Evolutionary conservation across 2,113 vertebrate genomes (phyloP).

Genomic region (Mustela nigripes): DNA sequence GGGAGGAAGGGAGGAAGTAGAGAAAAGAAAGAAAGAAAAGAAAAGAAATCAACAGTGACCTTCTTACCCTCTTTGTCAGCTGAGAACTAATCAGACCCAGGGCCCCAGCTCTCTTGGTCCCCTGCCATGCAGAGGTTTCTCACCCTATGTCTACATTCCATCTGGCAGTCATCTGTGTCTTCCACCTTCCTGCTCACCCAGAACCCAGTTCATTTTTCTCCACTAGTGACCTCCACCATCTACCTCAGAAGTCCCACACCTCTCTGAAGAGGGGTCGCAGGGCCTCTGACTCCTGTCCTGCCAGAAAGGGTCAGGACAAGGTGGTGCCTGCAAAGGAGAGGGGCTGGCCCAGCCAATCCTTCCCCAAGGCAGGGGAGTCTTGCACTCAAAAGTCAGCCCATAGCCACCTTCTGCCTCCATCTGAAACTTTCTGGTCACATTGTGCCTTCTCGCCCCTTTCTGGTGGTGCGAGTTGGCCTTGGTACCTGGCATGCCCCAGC

Average conservation of each 20-base stretch:
- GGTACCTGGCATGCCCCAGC: neutral
- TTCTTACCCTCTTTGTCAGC: constrained; percentile 61
- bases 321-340: neutral
- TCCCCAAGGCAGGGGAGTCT: neutral
- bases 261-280: constrained; percentile 12
- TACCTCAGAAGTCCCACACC: constrained; percentile 35
- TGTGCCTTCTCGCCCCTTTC: constrained; percentile 22
- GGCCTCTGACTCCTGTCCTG: neutral
- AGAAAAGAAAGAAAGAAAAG: neutral
- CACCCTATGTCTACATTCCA: constrained; percentile 2
- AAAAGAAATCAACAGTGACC: constrained; percentile 10
- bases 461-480: neutral
- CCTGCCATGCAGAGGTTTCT: neutral
- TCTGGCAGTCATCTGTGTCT: constrained; percentile 57
- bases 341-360: neutral
- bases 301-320: neutral
- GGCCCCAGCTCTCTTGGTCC: neutral
- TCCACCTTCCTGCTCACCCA: constrained; percentile 52
- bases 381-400: constrained; percentile 37
- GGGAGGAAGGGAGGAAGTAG: too few relatives aligned
- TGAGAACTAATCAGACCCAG: constrained; percentile 50
- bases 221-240: constrained; percentile 14
- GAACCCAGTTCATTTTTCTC: constrained; percentile 46
- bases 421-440: constrained; percentile 44
- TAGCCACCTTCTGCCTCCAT: constrained; percentile 20